Percentiles rank a stretch among this genome's conserved stretches.
Evolutionary conservation across 2,797 vertebrate species (phyloP).

Genomic region (Spheniscus humboldti): DNA sequence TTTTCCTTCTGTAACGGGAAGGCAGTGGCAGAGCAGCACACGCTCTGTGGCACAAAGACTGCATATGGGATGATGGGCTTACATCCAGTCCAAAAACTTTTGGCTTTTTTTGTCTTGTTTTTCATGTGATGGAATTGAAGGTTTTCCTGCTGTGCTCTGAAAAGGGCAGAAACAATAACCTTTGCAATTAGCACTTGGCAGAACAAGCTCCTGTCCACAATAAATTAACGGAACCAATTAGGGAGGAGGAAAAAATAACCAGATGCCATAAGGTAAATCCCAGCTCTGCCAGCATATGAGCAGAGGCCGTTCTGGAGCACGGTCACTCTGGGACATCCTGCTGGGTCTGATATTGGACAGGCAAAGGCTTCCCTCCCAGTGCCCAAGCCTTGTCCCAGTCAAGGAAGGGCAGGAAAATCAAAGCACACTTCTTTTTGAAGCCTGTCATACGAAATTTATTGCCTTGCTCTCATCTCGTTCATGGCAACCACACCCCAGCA

Average conservation of each 20-base stretch:
- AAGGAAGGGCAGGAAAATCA: not conserved
- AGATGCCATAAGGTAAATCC: slow-evolving; percentile 1
- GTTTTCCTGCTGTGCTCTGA: slow-evolving; percentile 31
- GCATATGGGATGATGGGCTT: accelerated
- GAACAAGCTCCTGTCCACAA: slow-evolving; percentile 19
- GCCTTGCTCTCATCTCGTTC: not conserved
- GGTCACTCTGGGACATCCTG: not conserved
- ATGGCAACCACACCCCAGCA: not conserved
- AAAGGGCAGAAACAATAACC: slow-evolving; percentile 54
- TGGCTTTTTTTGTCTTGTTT: not conserved
- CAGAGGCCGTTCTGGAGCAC: not conserved
- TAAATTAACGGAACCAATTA: slow-evolving; percentile 36
- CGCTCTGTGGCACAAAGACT: not conserved
- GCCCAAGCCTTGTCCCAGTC: not conserved
- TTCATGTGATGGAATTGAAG: not conserved
- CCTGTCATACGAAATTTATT: not conserved
- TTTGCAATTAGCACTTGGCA: slow-evolving; percentile 60
- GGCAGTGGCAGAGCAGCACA: not conserved
- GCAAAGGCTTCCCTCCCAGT: not conserved
- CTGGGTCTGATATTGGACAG: not conserved
- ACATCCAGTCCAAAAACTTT: not conserved
- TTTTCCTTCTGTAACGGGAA: not conserved
- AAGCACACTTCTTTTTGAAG: not conserved
- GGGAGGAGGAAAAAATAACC: not conserved
- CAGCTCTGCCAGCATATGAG: not conserved